Evolutionary conservation across 2,797 vertebrate genomes (phyloP).

Genomic region (Micrastur ruficollis): DNA sequence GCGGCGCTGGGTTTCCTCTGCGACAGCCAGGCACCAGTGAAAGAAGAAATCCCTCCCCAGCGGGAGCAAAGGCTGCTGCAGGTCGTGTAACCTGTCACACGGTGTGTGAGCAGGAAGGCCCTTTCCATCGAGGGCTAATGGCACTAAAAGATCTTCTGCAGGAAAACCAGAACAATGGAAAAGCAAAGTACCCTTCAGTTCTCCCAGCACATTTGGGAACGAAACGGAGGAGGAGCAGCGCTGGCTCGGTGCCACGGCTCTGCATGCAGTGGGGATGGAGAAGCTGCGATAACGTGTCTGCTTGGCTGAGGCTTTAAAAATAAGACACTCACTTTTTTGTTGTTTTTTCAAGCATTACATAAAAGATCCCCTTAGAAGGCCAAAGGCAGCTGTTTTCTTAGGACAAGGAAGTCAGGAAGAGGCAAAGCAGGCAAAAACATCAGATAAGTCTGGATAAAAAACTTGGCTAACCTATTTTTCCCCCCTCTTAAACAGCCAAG

Average conservation of each 20-base stretch:
- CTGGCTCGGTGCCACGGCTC: neutral
- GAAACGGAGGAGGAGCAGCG: neutral
- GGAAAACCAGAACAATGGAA: constrained; percentile 3
- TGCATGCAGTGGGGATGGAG: neutral
- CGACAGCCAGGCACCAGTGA: neutral
- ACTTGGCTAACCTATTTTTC: constrained; percentile 47
- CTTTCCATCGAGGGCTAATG: neutral
- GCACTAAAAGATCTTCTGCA: neutral
- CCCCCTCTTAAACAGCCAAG: neutral
- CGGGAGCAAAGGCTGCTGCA: neutral
- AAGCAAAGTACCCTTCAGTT: neutral
- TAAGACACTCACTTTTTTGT: neutral
- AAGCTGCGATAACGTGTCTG: neutral
- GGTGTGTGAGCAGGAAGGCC: neutral
- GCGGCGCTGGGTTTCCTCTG: neutral
- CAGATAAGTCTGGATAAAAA: constrained; percentile 24
- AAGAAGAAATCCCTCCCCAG: neutral
- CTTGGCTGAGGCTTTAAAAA: constrained; percentile 14
- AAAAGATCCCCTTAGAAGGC: constrained; percentile 8
- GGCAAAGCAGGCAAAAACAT: constrained; percentile 29
- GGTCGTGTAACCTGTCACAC: neutral
- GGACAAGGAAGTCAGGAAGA: constrained; percentile 26
- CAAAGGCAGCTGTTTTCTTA: constrained; percentile 47
- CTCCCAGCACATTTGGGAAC: neutral
- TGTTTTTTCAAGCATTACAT: neutral